Evolutionary conservation across 2,113 vertebrate species (phyloP).

Genomic region (Aegotheles bennettii): DNA sequence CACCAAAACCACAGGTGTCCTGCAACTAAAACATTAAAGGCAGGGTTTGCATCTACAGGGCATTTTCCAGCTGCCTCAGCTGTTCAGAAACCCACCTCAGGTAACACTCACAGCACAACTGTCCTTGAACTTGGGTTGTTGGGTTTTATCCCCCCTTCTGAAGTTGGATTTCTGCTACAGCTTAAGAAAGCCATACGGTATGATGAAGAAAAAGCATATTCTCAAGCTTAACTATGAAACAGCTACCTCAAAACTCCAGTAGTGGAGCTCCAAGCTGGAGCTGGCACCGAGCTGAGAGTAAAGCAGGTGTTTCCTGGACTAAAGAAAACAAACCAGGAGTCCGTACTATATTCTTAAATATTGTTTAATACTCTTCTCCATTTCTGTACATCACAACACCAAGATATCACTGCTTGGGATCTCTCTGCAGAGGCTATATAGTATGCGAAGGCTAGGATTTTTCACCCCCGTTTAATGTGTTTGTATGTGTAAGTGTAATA

Average conservation of each 20-base stretch:
- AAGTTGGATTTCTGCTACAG: neutral
- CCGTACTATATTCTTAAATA: conserved; percentile 84
- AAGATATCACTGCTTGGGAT: conserved; percentile 84
- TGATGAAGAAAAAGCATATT: neutral
- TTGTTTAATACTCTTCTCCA: conserved; percentile 90
- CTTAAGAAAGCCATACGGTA: neutral
- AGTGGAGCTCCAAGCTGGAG: neutral
- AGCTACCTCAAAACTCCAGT: neutral
- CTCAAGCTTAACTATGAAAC: neutral
- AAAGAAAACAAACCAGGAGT: conserved; percentile 64
- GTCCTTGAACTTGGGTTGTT: neutral
- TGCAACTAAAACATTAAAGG: neutral
- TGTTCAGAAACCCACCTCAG: neutral
- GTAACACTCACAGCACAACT: neutral
- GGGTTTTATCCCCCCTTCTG: neutral
- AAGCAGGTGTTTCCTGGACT: neutral
- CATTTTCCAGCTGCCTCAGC: neutral
- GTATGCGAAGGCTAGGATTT: conserved; percentile 77
- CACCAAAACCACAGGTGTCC: rapidly evolving
- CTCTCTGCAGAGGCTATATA: conserved; percentile 83
- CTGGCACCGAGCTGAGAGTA: neutral
- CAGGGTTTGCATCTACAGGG: neutral
- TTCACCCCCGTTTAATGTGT: conserved; percentile 73
- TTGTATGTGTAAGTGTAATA: conserved; percentile 81
- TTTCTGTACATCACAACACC: conserved; percentile 90